Evolutionary conservation across 1,140 invertebrate genomes (phyloP), one percentile per base, ranked within the genome.

Genomic region (Pissodes strobi): DNA sequence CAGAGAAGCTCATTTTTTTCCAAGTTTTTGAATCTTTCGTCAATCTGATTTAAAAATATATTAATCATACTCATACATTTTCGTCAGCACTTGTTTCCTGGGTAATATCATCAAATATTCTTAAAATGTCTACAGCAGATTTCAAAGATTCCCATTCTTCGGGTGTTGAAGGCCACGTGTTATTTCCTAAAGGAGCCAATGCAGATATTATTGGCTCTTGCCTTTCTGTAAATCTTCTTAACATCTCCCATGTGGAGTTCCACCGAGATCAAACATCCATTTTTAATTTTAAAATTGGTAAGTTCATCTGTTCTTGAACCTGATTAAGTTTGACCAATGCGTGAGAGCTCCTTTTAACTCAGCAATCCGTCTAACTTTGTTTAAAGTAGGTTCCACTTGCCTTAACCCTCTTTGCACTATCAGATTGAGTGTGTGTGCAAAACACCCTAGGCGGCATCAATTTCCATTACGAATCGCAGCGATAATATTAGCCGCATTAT

Each of bases 381-480:
- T 46, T 58, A 69, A 18, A 37, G 27, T 66, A 5, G 12, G 15
- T 52, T 62, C 8, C 0, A 46, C 17, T 52, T 39, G 10, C 3
- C 19, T 51, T 17, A 68, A 12, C 17, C 38, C 46, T 10, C 25
- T 15, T 41, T 49, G 38, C 15, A 68, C 65, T 0, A 74, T 66
- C 12, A 74, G 39, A 56, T 74, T 72, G 5, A 76, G 15, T 0
- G 66, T 70, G 34, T 75, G 74, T 0, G 73, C 69, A 53, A 74
- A 72, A 37, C 74, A 74, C 1, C 62, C 46, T 8, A 76, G 41
- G 55, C 74, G 69, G 3, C 59, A 48, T n/a, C 57, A 61, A 45
- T 53, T 19, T 22, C 25, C 48, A 57, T 63, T 27, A 9, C 34
- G 63, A 34, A 68, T 69, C 39, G 70, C 68, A n/a, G 59, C 39